Evolutionary conservation across 2,797 vertebrate genomes (phyloP).

Genomic region (Acropternis orthonyx): DNA sequence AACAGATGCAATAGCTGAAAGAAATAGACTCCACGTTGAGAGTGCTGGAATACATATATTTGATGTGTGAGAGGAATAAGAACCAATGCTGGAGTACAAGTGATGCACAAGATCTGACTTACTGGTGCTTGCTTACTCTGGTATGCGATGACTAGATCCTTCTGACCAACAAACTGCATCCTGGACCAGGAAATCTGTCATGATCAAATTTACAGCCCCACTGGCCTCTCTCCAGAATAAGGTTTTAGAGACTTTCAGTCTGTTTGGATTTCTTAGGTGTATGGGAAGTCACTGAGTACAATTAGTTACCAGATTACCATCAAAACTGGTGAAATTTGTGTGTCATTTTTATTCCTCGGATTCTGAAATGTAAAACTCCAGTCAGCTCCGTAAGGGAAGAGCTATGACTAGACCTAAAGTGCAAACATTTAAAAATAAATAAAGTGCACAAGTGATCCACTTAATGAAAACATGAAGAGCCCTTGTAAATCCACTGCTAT

Average conservation of each 20-base stretch:
- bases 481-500: conserved; percentile 18
- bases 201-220: background rate
- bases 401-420: background rate
- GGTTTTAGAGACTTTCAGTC: background rate
- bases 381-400: background rate
- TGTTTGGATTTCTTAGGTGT: background rate
- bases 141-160: background rate
- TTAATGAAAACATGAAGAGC: conserved; percentile 14
- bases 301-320: background rate
- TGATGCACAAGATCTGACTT: background rate
- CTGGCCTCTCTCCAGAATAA: background rate
- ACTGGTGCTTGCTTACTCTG: background rate
- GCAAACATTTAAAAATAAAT: conserved; percentile 6
- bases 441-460: background rate
- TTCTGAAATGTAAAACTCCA: background rate
- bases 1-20: background rate
- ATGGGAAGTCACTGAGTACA: accelerated
- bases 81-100: background rate
- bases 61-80: background rate
- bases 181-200: background rate
- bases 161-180: background rate
- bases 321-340: background rate
- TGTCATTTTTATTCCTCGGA: background rate
- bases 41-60: background rate
- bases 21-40: background rate